Base-by-base conservation (phyloP, 2,888 invertebrate genomes). In the Trachelus troglodyta region DNA sequence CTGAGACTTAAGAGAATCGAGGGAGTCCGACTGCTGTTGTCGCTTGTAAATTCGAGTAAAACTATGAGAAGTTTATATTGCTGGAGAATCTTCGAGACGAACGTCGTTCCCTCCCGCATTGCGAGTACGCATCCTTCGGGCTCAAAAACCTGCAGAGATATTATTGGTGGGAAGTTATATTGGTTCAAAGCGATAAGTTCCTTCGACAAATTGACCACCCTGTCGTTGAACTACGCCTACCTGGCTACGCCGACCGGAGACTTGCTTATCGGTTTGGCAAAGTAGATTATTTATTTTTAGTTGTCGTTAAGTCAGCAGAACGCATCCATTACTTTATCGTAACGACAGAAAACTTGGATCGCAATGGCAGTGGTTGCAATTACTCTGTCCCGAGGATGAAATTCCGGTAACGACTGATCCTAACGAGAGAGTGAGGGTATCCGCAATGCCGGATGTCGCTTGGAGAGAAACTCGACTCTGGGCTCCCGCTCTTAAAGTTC, bases 171-270 rank as follows among this genome's bases (percentile, higher is more conserved):
- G 69, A 79, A 83, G 80, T 77, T 75, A 77, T 80, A 82, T 75
- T 86, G 86, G 86, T 86, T 84, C 75, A 81, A 80, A 69, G 82
- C 83, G 71, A 86, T 87, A 69, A 82, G 82, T 12, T 81, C 79
- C 34, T 78, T 87, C 15, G 79, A 85, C 73, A 81, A 74, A 75
- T 84, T 87, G 74, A 84, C 85, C n/a, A 86, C 82, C 11, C 79
- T 87, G 76, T 85, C 86, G 34, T 79, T 86, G 75, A 87, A 87
- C 79, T 86, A 86, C 73, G 83, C 83, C 12, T 86, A 86, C 76
- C 82, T 86, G 76, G 86, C 86, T 33, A 86, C 86, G 80, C 85
- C 86, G 74, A 83, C 81, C 30, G 86, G 85, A 69, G 85, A 86
- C 77, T 80, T 86, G 23, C 84, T 86, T 34, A 76, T 86, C 76